Conservation (phyloP, 2,888 invertebrate species). For the Anthophora plumipes region DNA sequence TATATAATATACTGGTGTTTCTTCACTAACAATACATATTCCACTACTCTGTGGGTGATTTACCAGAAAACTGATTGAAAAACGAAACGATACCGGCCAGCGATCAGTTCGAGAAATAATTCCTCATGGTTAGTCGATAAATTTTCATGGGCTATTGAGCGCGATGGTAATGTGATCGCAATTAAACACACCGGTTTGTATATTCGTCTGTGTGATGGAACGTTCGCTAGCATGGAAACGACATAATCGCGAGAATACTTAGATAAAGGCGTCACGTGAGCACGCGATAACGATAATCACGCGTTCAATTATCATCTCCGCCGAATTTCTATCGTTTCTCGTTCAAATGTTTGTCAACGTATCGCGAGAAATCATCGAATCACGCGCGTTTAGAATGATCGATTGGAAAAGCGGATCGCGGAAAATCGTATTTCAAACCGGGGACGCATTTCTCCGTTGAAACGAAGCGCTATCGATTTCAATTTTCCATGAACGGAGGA, state of each 20-base stretch:
- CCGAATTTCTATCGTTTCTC: not conserved
- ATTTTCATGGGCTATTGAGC: conserved; percentile 51
- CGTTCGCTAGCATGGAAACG: conserved; percentile 28
- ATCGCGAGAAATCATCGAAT: not conserved
- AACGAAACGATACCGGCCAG: not conserved
- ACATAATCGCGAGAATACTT: conserved; percentile 39
- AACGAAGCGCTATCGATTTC: conserved; percentile 44
- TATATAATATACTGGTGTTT: not conserved
- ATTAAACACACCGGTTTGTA: conserved; percentile 31
- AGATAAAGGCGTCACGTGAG: conserved; percentile 49
- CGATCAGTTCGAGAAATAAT: conserved; percentile 1
- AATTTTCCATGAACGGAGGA: conserved; percentile 32
- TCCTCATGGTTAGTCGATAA: conserved; percentile 32
- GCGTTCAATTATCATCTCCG: conserved; percentile 32
- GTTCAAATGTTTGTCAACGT: too few relatives aligned
- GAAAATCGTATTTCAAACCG: conserved; percentile 5
- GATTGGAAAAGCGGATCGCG: not conserved
- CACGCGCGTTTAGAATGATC: not conserved
- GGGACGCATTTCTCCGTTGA: not conserved
- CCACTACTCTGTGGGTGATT: not conserved
- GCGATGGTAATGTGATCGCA: conserved; percentile 26
- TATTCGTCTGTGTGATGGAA: conserved; percentile 37
- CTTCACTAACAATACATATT: not conserved
- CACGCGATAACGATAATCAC: conserved; percentile 35
- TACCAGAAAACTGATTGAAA: not conserved